phyloP scores from a whole-genome alignment of 2,888 invertebrate genomes.

The Glaucopsyche alexis region DNA sequence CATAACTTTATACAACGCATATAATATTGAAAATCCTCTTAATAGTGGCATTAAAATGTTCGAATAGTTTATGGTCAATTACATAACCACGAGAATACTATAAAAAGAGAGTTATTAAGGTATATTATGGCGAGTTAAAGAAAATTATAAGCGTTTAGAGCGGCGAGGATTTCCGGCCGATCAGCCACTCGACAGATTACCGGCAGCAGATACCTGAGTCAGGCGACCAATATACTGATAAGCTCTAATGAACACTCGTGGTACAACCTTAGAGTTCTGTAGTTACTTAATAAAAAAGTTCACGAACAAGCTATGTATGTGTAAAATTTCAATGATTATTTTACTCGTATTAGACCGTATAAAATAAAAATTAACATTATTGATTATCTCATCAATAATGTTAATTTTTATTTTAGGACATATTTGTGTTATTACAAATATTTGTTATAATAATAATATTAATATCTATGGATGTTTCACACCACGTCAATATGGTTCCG shows the following conservation, averaged over 20 bases:
- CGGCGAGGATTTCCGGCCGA: conserved; percentile 60
- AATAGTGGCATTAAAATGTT: conserved; percentile 3
- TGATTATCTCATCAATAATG: too few species aligned
- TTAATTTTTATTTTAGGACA: too few species aligned
- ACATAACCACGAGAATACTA: conserved; percentile 21
- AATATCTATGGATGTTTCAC: too few species aligned
- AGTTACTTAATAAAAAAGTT: too few species aligned
- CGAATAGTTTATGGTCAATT: conserved; percentile 17
- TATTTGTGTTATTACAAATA: too few species aligned
- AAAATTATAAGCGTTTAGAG: conserved; percentile 29
- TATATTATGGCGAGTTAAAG: conserved; percentile 17
- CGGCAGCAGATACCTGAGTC: conserved; percentile 45
- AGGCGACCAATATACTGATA: conserved; percentile 39
- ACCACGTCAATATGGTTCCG: too few species aligned
- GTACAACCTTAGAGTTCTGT: conserved; percentile 37
- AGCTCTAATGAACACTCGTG: conserved; percentile 39
- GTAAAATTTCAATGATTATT: too few species aligned
- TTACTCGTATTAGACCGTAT: too few species aligned
- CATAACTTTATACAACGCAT: not conserved
- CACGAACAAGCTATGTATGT: too few species aligned
- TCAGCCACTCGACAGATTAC: conserved; percentile 44
- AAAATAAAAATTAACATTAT: too few species aligned
- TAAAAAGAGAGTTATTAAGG: conserved; percentile 28
- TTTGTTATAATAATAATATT: too few species aligned
- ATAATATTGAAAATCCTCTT: conserved; percentile 8